Evolutionary conservation across 2,113 vertebrate species (phyloP).

Genomic region (Macroglossus sobrinus): DNA sequence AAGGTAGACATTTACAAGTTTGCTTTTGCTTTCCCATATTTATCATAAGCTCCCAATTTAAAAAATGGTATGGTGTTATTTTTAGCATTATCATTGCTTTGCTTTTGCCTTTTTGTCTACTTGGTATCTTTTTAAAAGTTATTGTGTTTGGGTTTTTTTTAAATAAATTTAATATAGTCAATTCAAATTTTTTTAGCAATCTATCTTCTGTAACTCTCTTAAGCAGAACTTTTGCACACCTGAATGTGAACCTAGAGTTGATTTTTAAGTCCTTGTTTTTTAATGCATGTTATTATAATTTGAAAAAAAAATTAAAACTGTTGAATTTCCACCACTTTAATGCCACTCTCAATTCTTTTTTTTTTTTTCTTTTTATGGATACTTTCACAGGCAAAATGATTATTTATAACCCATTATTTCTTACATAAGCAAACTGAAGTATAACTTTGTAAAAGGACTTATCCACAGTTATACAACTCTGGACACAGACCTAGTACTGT

Average conservation of each 20-base stretch:
- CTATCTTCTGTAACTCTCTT: background rate
- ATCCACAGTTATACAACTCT: background rate
- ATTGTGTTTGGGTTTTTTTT: background rate
- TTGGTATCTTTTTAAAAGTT: constrained; percentile 8
- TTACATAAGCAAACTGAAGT: background rate
- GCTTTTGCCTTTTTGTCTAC: background rate
- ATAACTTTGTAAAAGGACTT: background rate
- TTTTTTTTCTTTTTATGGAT: background rate
- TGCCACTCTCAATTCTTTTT: background rate
- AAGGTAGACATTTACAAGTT: background rate
- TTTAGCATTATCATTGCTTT: background rate
- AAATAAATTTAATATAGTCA: background rate
- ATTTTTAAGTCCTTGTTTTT: background rate
- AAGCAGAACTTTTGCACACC: background rate
- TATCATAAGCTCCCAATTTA: background rate
- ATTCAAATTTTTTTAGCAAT: background rate
- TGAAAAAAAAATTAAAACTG: background rate
- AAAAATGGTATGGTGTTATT: background rate
- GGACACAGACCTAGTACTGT: background rate
- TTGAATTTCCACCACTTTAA: background rate
- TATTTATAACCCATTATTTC: background rate
- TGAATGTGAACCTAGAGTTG: background rate
- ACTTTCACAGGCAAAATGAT: background rate
- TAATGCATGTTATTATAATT: background rate
- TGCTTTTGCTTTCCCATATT: background rate